Percentiles rank a stretch among this genome's conserved stretches.
phyloP scores from a whole-genome alignment of 1,140 invertebrate species.

The Lepidurus couesii region DNA sequence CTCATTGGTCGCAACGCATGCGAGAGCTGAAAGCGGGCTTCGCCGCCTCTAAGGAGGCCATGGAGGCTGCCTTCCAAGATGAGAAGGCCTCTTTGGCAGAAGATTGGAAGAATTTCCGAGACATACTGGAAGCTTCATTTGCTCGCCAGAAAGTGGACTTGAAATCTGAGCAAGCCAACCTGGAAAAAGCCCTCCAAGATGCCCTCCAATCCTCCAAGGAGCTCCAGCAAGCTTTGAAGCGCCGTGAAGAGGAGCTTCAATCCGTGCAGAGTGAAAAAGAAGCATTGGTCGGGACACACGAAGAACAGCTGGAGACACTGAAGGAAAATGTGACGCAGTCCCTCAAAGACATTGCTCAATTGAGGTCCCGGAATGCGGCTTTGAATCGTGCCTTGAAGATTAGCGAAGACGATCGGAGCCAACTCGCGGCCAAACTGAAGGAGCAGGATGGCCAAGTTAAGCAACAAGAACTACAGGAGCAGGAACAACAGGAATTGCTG shows the following conservation, averaged over 20 bases:
- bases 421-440: slow-evolving; percentile 35
- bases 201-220: not conserved
- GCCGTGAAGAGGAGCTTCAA: not conserved
- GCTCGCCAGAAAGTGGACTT: not conserved
- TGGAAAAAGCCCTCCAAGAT: not conserved
- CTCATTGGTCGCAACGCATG: not conserved
- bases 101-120: not conserved
- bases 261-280: slow-evolving; percentile 37
- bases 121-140: not conserved
- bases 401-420: not conserved
- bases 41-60: not conserved
- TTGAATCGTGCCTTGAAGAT: not conserved
- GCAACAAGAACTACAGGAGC: slow-evolving; percentile 22
- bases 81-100: not conserved
- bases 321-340: slow-evolving; percentile 39
- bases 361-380: slow-evolving; percentile 36
- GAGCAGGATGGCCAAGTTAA: slow-evolving; percentile 32
- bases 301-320: slow-evolving; percentile 40
- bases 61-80: not conserved
- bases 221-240: not conserved
- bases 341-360: slow-evolving; percentile 37
- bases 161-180: not conserved
- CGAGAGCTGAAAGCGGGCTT: not conserved
- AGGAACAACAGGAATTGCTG: slow-evolving; percentile 4
- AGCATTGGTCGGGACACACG: slow-evolving; percentile 37